Conservation (phyloP, 1,140 invertebrate species). For the Dicyema japonicum region DNA sequence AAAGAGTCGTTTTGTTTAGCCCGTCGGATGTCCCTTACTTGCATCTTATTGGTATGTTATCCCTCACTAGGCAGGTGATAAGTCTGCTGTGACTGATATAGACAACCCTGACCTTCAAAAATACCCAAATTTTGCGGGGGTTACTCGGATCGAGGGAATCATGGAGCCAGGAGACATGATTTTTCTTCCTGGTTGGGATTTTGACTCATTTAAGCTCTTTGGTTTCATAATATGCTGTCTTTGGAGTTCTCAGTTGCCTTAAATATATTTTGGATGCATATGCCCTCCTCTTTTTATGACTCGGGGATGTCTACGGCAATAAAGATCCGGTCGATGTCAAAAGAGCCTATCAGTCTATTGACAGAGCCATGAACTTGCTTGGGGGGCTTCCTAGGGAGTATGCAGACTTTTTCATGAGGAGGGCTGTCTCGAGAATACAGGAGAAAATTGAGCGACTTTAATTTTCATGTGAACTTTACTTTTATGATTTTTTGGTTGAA, state of each 20-base stretch:
- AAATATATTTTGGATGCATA: conserved; percentile 29
- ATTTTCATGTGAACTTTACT: no score
- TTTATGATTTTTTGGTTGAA: no score
- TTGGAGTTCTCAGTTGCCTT: conserved; percentile 24
- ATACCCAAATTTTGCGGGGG: conserved; percentile 11
- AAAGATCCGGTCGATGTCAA: conserved; percentile 23
- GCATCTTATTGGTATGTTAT: conserved; percentile 23
- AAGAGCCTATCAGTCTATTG: conserved; percentile 20
- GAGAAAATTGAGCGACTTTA: no score
- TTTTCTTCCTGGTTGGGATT: conserved; percentile 15
- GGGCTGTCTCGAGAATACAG: conserved; percentile 15
- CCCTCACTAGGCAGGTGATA: conserved; percentile 19
- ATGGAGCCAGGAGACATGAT: conserved; percentile 14
- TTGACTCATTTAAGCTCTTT: conserved; percentile 18
- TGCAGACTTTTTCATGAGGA: conserved; percentile 22
- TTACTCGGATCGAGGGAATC: conserved; percentile 8
- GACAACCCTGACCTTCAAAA: conserved; percentile 11
- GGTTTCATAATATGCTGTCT: conserved; percentile 28
- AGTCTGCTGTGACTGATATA: conserved; percentile 23
- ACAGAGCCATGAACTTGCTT: conserved; percentile 20
- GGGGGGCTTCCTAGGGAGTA: conserved; percentile 23
- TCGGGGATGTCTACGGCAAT: conserved; percentile 27
- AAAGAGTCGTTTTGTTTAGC: conserved; percentile 24
- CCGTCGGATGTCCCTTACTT: conserved; percentile 23
- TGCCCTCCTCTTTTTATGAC: conserved; percentile 21